Evolutionary conservation across 2,797 vertebrate species (phyloP).

Genomic region (Babyrousa celebensis): DNA sequence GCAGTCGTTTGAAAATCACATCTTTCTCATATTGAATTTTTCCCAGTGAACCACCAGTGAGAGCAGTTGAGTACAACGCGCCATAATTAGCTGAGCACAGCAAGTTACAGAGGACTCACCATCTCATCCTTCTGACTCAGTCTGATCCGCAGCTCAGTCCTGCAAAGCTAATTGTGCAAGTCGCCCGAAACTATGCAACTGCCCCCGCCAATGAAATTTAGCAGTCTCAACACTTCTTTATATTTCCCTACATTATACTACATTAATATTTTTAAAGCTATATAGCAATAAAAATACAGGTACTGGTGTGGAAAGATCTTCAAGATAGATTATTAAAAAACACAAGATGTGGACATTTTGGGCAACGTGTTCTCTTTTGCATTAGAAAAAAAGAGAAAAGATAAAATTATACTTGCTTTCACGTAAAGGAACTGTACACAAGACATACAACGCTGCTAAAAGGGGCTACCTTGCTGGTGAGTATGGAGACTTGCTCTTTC

Average conservation of each 20-base stretch:
- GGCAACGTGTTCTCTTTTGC: background rate
- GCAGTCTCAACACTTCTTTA: background rate
- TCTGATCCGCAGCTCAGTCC: background rate
- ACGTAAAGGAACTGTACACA: background rate
- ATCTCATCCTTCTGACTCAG: background rate
- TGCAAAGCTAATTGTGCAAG: background rate
- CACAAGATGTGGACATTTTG: background rate
- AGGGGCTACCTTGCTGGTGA: background rate
- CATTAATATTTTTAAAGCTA: background rate
- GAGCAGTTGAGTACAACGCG: background rate
- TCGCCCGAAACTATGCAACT: background rate
- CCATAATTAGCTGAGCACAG: background rate
- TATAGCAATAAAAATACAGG: background rate
- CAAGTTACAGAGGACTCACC: background rate
- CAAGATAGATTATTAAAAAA: background rate
- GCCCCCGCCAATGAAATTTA: background rate
- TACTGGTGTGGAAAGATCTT: background rate
- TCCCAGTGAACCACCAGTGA: background rate
- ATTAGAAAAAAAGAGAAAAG: background rate
- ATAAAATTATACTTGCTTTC: background rate
- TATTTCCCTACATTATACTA: background rate
- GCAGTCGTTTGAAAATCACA: background rate
- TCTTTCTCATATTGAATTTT: constrained; percentile 24
- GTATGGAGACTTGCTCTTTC: background rate
- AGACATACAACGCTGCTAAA: background rate